Base-by-base conservation (phyloP, 2,888 invertebrate species). In the Entomobrya multifasciata region DNA sequence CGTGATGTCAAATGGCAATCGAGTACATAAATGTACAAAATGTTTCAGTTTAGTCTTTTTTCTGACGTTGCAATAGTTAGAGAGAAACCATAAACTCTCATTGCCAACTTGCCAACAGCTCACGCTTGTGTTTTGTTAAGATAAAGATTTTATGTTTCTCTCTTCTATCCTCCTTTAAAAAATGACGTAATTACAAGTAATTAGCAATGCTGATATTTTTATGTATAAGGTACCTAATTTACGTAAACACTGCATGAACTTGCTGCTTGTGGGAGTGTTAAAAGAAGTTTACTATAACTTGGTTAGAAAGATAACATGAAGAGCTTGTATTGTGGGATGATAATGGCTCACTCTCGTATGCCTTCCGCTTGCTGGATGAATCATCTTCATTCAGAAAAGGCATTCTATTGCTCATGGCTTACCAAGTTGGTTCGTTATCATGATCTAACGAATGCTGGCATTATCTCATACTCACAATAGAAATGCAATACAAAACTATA, bases 301-400 rank as follows among this genome's bases (percentile, higher is more conserved):
- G 17, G n/a, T n/a, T n/a, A n/a, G n/a, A n/a, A n/a, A n/a, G n/a
- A n/a, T n/a, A n/a, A n/a, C n/a, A n/a, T n/a, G n/a, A n/a, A 11
- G 44, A 11, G 30, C 27, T 22, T 72, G 27, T 52, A 20, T 44
- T 22, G 17, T 52, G 30, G 17, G n/a, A 11, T 72, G 27, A 72
- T 72, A n/a, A 52, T 52, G 49, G 52, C 72, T 72, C 25, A 52
- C 72, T 52, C 52, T 72, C 72, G 52, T 72, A 20, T 72, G 72
- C n/a, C n/a, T n/a, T n/a, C n/a, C n/a, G n/a, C n/a, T n/a, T n/a
- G 30, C 72, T 72, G 72, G 72, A 72, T 72, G 72, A 72, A 72
- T 72, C 72, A 72, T 72, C 72, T 52, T 62, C 62, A 62, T 62
- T 70, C 17, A 15, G 25, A 15, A 47, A 10, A 67, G 11, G 67